Evolutionary conservation across 2,797 vertebrate species (phyloP), one percentile per base, ranked within the genome.

Genomic region (Gymnothorax javanicus): DNA sequence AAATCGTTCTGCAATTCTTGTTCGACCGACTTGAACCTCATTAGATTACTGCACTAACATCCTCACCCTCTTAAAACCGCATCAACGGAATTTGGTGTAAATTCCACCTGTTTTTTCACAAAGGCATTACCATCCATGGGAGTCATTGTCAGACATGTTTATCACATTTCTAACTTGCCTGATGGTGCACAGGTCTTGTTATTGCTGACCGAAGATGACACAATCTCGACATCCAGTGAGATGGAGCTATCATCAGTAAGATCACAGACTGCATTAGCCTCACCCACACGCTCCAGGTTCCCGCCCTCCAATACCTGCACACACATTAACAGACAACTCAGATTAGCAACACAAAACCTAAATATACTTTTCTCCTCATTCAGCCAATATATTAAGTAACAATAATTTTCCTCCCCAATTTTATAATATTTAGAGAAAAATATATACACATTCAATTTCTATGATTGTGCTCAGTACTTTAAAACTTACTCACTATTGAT

Each of bases 271-370:
- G 85, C 85, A 27, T 85, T 52, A 0, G 82, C 90, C 20, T 92
- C 92, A 23, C 90, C 89, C n/a, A 87, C 83, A 4, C 69, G 17
- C 0, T 8, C 2, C 4, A 64, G 17, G 1, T 91, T 89, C 5
- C 87, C 88, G 23, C 89, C 93, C 20, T 88, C 89, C 52, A 95
- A 62, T 57, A 91, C 94, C 96, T 97, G 81, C 83, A 56, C 79
- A 7, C 71, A 25, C 54, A 56, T 9, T 0, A 20, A 85, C 84
- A 87, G 4, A 77, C 12, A 77, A 77, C 43, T 77, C 33, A 77
- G 6, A 69, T 7, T n/a, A 54, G 1, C 25, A 81, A 56, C 15
- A 9, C 20, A 56, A 20, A 56, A n/a, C 23, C 11, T 3, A 77
- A 17, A 52, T 77, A 77, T 77, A 73, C 1, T 33, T 73, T 33